A percentile compares a stretch with the other conserved stretches of the same genome.
phyloP scores from a whole-genome alignment of 1,140 invertebrate species.

The Samia ricini region DNA sequence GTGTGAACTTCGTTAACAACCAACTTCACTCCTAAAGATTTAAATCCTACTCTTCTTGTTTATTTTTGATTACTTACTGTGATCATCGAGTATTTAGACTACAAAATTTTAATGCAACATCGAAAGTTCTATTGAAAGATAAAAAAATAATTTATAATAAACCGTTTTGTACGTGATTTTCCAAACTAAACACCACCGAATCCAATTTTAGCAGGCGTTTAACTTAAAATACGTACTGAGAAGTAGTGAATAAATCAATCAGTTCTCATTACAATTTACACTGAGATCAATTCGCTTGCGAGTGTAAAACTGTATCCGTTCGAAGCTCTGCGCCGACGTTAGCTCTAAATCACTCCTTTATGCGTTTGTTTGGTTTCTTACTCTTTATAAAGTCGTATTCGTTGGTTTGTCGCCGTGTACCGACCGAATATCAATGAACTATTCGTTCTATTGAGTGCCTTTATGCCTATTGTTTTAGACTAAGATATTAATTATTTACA shows the following conservation, averaged over 20 bases:
- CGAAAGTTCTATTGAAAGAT: too few species aligned
- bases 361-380: slow-evolving; percentile 26
- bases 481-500: too few species aligned
- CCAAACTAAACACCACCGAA: not conserved
- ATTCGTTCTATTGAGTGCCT: too few species aligned
- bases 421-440: not conserved
- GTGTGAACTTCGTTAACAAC: too few species aligned
- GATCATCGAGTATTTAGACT: too few species aligned
- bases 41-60: too few species aligned
- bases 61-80: too few species aligned
- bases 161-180: not conserved
- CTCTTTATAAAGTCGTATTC: slow-evolving; percentile 1
- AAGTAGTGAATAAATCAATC: slow-evolving; percentile 45
- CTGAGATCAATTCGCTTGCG: slow-evolving; percentile 47
- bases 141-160: not conserved
- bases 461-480: too few species aligned
- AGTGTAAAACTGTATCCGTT: slow-evolving; percentile 29
- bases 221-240: slow-evolving; percentile 17
- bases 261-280: slow-evolving; percentile 43
- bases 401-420: slow-evolving; percentile 31
- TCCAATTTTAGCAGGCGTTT: slow-evolving; percentile 3
- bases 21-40: too few species aligned
- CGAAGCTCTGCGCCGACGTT: slow-evolving; percentile 32
- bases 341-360: slow-evolving; percentile 52
- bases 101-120: too few species aligned